Evolutionary conservation across 2,113 vertebrate species (phyloP).

Genomic region (Clarias gariepinus): DNA sequence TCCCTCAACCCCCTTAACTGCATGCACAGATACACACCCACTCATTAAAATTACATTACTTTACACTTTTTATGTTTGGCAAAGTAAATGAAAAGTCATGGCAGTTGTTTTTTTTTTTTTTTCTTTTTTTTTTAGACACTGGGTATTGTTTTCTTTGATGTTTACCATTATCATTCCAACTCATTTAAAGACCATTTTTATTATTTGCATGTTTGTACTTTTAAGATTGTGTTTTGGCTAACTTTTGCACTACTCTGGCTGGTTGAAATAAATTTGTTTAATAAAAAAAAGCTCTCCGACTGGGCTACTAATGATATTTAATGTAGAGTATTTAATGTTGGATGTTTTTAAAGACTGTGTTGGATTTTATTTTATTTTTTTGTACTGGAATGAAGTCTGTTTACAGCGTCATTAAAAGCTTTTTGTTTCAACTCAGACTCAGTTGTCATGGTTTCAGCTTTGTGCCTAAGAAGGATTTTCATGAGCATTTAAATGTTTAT

Average conservation of each 20-base stretch:
- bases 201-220: constrained; percentile 45
- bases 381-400: constrained; percentile 54
- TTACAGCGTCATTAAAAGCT: constrained; percentile 66
- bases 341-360: constrained; percentile 43
- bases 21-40: constrained; percentile 49
- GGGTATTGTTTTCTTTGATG: constrained; percentile 13
- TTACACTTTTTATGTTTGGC: neutral
- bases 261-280: constrained; percentile 38
- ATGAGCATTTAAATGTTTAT: neutral
- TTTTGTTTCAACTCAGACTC: constrained; percentile 48
- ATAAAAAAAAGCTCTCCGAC: constrained; percentile 26
- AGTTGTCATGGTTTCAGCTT: neutral
- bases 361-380: constrained; percentile 18
- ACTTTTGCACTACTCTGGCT: constrained; percentile 31
- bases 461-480: neutral
- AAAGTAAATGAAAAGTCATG: neutral
- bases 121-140: neutral
- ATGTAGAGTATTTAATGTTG: constrained; percentile 41
- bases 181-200: neutral
- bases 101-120: neutral
- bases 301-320: constrained; percentile 27
- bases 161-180: constrained; percentile 6
- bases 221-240: constrained; percentile 15
- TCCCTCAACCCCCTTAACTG: constrained; percentile 8
- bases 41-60: neutral